phyloP scores from a whole-genome alignment of 1,140 invertebrate genomes.

The Tachypleus tridentatus region DNA sequence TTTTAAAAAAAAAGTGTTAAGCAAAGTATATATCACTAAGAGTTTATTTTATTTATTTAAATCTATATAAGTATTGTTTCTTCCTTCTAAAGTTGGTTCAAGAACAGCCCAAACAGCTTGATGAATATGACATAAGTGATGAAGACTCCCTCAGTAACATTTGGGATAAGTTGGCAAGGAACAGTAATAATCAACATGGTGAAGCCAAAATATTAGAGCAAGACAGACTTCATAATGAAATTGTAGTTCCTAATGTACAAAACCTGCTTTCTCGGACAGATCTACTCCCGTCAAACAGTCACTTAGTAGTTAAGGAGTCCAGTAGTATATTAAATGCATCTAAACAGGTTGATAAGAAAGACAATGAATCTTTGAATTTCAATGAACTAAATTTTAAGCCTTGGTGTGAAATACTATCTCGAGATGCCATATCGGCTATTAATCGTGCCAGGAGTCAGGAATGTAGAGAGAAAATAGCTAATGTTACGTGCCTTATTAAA shows the following conservation, averaged over 20 bases:
- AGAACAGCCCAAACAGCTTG: neutral
- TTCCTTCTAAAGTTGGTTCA: neutral
- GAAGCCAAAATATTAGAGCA: conserved; percentile 9
- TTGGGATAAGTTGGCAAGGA: conserved; percentile 12
- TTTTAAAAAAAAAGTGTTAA: neutral
- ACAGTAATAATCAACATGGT: conserved; percentile 17
- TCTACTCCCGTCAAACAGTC: conserved; percentile 25
- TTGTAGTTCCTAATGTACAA: conserved; percentile 13
- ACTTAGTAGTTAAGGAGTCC: conserved; percentile 1
- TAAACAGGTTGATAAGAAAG: no score
- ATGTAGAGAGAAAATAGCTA: conserved; percentile 75
- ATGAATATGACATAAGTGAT: conserved; percentile 27
- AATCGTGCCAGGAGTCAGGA: conserved; percentile 68
- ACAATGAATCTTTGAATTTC: conserved; percentile 24
- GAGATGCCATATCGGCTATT: conserved; percentile 78
- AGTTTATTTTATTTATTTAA: no score
- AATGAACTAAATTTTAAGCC: conserved; percentile 61
- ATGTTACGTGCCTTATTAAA: conserved; percentile 68
- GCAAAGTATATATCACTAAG: no score
- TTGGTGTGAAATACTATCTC: conserved; percentile 57
- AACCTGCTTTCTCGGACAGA: neutral
- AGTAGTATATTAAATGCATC: neutral
- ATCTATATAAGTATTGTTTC: no score
- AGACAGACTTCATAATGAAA: conserved; percentile 7
- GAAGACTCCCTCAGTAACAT: conserved; percentile 30